phyloP scores from a whole-genome alignment of 2,113 vertebrate genomes.

The Cephalopholis sonnerati region DNA sequence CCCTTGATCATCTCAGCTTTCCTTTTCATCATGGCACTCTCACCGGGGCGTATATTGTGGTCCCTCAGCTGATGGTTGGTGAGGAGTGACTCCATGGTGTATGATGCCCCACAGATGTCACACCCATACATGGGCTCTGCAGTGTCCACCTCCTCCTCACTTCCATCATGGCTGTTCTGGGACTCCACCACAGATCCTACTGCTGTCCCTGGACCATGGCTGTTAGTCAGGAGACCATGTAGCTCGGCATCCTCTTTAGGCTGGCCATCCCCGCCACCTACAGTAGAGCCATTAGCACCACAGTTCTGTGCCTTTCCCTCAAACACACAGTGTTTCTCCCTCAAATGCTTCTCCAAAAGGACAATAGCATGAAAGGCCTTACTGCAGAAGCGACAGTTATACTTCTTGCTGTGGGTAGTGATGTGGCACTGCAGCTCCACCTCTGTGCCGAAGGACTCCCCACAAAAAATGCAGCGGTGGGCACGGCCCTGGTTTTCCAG shows the following conservation, averaged over 20 bases:
- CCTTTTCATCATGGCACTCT: conserved; percentile 94
- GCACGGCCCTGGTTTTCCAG: conserved; percentile 95
- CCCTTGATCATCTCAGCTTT: conserved; percentile 99
- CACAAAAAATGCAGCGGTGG: conserved; percentile 97
- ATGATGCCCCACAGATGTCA: conserved; percentile 98
- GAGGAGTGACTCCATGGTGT: conserved; percentile 98
- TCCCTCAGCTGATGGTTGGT: conserved; percentile 98
- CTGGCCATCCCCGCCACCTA: conserved; percentile 81
- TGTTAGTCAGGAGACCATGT: conserved; percentile 92
- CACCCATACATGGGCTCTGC: conserved; percentile 97
- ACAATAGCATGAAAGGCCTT: conserved; percentile 98
- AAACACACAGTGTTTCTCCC: conserved; percentile 96
- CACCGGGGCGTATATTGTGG: conserved; percentile 97
- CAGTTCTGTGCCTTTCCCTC: conserved; percentile 95
- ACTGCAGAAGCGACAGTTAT: conserved; percentile 98
- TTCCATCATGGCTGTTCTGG: conserved; percentile 94
- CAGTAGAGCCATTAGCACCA: conserved; percentile 90
- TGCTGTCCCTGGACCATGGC: conserved; percentile 83
- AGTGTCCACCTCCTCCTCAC: conserved; percentile 94
- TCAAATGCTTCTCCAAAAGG: conserved; percentile 94
- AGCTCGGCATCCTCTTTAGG: conserved; percentile 95
- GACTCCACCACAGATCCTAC: conserved; percentile 83
- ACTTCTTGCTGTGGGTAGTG: conserved; percentile 98
- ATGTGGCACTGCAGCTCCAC: conserved; percentile 99
- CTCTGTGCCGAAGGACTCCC: conserved; percentile 97